Evolutionary conservation across 1,140 invertebrate species (phyloP), one percentile per base, ranked within the genome.

Genomic region (Vanessa atalanta): DNA sequence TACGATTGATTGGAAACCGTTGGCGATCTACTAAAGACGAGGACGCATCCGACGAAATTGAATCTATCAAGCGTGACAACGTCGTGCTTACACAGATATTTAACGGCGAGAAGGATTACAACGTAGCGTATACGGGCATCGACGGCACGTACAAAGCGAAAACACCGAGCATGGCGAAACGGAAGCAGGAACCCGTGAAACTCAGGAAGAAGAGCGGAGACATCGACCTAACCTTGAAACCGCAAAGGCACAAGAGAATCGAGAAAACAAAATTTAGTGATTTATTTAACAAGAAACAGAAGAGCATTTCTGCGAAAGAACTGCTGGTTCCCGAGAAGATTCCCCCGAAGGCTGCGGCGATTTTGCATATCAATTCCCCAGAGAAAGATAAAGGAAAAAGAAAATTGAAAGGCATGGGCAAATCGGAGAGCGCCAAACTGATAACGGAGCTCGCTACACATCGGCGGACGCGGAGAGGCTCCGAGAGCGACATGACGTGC

Each of bases 1-100:
- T 96, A 60, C 94, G 95, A 76, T 87, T 96, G 73, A 95, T 97
- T 72, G 93, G 94, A 68, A 93, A 93, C 78, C 92, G 93, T 73
- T 93, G 94, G 87, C 87, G 94, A 55, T 88, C 89, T 47, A 86
- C 87, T 65, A 93, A 93, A 69, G 88, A 90, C 72, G 79, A 90
- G 69, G 83, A 88, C 66, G 51, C 82, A 7, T 48, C 84, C 7
- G 86, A 89, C 23, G 86, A 90, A 55, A 83, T 88, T 6, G 85
- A 90, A 20, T 82, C 83, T 20, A 82, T 86, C 65, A 89, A 88
- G 78, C 80, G 74, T 51, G 88, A 88, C 65, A 87, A 86, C 23
- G 88, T 93, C 13, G 80, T 93, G 48, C 91, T 93, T 8, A 83
- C 92, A 47, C 89, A 89, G n/a, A 92, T 94, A 57, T 90, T 91